Evolutionary conservation across 2,113 vertebrate species (phyloP), one percentile per base, ranked within the genome.

Genomic region (Sula dactylatra): DNA sequence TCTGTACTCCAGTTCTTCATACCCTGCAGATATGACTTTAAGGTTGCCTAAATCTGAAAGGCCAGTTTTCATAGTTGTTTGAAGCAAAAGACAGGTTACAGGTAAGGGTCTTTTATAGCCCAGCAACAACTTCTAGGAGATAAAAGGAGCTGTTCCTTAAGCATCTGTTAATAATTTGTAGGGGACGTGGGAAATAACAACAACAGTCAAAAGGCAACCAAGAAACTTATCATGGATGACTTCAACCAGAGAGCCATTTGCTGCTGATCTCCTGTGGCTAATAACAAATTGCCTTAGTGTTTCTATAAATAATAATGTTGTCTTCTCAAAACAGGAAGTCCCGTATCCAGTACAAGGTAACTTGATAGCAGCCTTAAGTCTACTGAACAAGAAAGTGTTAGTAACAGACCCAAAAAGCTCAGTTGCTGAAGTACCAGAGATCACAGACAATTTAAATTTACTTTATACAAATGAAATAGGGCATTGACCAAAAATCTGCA

Each of bases 271-370:
- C 62, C 54, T 11, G 4, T 36, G 61, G 31, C 55, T 54, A 95
- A 27, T 85, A 91, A 90, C 52, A 82, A 49, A 90, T 88, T 88
- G 92, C 79, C 85, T 88, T 66, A 55, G 22, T 73, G 38, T 90
- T 96, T 94, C 88, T 90, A 83, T 81, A 88, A 96, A 88, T 83
- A 96, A 77, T 50, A 91, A 54, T 42, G 34, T 85, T 97, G 80
- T 85, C 82, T 90, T 92, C 73, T 56, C 71, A 80, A 95, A 96
- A 93, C 67, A 90, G 85, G 82, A 95, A 93, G 73, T 80, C 34
- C 54, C 2, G 2, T 94, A 81, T 88, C 40, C 67, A 77, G 59
- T 58, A 82, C 34, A 88, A 80, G 59, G 85, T 86, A 93, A 96
- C 64, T 42, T 70, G 82, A 86, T 50, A 93, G 50, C 22, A 45